Conservation (phyloP, 2,888 invertebrate genomes). For the Synanthedon vespiformis region DNA sequence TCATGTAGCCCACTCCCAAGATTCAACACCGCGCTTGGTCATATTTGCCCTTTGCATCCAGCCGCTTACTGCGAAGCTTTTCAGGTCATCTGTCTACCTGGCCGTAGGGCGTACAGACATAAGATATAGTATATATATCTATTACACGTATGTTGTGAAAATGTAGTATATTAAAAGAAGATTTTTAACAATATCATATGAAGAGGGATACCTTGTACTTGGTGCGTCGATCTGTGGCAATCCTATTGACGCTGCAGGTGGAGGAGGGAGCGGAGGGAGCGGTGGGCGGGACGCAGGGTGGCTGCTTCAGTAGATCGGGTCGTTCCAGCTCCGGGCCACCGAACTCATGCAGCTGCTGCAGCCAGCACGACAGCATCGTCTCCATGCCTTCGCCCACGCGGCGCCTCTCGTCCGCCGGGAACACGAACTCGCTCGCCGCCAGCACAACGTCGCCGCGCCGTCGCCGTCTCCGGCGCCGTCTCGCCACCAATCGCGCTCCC, state of each 20-base stretch:
- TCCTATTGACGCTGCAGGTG: conserved; percentile 58
- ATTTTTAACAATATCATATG: background rate
- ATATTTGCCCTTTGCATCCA: too few relatives aligned
- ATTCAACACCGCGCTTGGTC: too few relatives aligned
- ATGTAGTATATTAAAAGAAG: too few relatives aligned
- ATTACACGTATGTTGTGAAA: too few relatives aligned
- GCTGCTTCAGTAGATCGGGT: conserved; percentile 84
- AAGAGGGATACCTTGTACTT: conserved; percentile 77
- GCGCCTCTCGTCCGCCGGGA: conserved; percentile 36
- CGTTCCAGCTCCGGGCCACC: conserved; percentile 87
- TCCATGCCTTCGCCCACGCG: conserved; percentile 80
- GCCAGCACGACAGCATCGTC: conserved; percentile 87
- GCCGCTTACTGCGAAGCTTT: too few relatives aligned
- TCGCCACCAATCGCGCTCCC: conserved; percentile 2
- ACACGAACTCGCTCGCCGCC: conserved; percentile 23
- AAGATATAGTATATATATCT: too few relatives aligned
- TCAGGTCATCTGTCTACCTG: too few relatives aligned
- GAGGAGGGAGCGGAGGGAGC: conserved; percentile 61
- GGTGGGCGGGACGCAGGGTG: conserved; percentile 64
- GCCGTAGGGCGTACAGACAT: too few relatives aligned
- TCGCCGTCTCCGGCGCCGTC: conserved; percentile 11
- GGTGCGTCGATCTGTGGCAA: conserved; percentile 76
- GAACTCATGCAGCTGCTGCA: conserved; percentile 86
- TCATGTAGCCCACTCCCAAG: too few relatives aligned
- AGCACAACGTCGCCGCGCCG: conserved; percentile 22